A percentile compares a stretch with the other conserved stretches of the same genome.
phyloP scores from a whole-genome alignment of 2,888 invertebrate species.

The Thymelicus sylvestris region DNA sequence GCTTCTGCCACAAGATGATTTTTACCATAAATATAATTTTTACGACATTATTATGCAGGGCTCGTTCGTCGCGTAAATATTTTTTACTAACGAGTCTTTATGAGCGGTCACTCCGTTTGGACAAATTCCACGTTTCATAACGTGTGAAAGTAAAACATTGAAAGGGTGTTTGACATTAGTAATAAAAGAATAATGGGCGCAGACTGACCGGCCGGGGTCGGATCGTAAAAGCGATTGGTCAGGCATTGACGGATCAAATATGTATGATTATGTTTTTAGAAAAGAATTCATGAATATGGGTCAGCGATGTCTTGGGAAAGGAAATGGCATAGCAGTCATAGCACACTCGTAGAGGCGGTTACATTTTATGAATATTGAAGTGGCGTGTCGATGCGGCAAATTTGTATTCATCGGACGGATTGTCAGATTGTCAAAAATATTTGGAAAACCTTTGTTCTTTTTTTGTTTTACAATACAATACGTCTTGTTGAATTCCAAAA shows the following conservation, averaged over 20 bases:
- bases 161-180: slow-evolving; percentile 62
- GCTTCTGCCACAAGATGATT: slow-evolving; percentile 46
- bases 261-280: slow-evolving; percentile 61
- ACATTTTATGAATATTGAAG: slow-evolving; percentile 38
- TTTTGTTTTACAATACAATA: too few relatives aligned
- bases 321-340: slow-evolving; percentile 53
- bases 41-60: slow-evolving; percentile 77
- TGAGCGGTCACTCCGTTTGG: slow-evolving; percentile 68
- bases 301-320: slow-evolving; percentile 77
- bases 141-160: slow-evolving; percentile 80
- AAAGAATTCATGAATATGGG: slow-evolving; percentile 69
- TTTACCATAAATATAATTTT: slow-evolving; percentile 71
- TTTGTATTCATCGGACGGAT: slow-evolving; percentile 1
- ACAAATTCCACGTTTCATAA: slow-evolving; percentile 74
- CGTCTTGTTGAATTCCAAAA: too few relatives aligned
- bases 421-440: not conserved
- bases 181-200: slow-evolving; percentile 63
- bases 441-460: too few relatives aligned
- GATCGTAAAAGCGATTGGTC: slow-evolving; percentile 76
- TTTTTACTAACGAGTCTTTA: slow-evolving; percentile 68
- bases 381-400: slow-evolving; percentile 30
- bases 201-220: slow-evolving; percentile 63
- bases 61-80: slow-evolving; percentile 55
- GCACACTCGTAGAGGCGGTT: slow-evolving; percentile 14
- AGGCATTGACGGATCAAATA: slow-evolving; percentile 72